Evolutionary conservation across 2,888 invertebrate genomes (phyloP).

Genomic region (Tenthredo mesomela): DNA sequence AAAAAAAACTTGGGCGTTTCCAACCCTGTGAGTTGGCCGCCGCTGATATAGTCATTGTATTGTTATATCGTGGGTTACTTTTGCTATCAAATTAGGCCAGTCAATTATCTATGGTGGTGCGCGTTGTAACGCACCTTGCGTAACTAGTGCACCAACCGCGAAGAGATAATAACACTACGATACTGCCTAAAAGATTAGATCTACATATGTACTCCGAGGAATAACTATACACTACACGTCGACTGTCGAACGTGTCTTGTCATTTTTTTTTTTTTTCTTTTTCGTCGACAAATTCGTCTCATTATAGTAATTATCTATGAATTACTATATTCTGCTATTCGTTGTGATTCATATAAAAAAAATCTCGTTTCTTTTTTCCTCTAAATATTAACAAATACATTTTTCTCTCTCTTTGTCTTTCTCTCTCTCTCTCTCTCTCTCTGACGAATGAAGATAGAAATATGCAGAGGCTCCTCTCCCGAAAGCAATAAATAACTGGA

Average conservation of each 20-base stretch:
- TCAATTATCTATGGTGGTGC: slow-evolving; percentile 44
- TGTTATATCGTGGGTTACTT: not conserved
- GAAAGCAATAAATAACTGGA: not conserved
- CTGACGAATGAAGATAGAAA: not conserved
- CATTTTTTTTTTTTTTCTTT: no score
- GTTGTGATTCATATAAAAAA: not conserved
- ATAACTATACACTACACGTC: not conserved
- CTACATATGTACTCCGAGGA: slow-evolving; percentile 1
- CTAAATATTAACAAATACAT: not conserved
- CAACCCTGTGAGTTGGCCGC: not conserved
- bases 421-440: not conserved
- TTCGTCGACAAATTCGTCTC: not conserved
- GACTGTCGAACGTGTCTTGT: not conserved
- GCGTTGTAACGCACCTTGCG: slow-evolving; percentile 31
- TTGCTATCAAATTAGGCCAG: slow-evolving; percentile 49
- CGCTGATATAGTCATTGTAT: not conserved
- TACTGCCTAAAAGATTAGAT: slow-evolving; percentile 33
- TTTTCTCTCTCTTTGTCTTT: no score
- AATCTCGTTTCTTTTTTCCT: not conserved
- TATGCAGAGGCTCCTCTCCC: not conserved
- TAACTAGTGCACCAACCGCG: slow-evolving; percentile 16
- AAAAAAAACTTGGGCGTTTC: not conserved
- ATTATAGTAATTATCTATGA: not conserved
- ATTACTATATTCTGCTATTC: no score
- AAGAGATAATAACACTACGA: not conserved